Base-by-base conservation (phyloP, 92 coral and sea anemone genomes). In the Muricea muricata region DNA sequence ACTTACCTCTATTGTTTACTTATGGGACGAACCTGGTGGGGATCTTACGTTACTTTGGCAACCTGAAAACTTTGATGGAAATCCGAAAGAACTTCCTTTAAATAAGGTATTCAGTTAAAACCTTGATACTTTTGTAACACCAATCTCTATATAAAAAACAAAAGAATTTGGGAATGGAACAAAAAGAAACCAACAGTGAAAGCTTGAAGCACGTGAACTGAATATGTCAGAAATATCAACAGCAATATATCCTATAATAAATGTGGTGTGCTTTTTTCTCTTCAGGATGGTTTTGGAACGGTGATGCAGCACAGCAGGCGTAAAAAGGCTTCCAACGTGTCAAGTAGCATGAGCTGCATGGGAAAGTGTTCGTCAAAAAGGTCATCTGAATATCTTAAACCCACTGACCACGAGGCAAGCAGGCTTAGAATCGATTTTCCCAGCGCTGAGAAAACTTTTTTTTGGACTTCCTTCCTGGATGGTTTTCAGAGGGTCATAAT, bases 21-120 rank as follows among this genome's bases (percentile, higher is more conserved):
- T 93, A 9, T 96, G 99, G 99, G 99, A 96, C 87, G 94, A 93
- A 26, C 99, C 99, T 15, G 81, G 63, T 8, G 87, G 91, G 3
- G 83, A 60, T 33, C 90, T 97, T 13, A 72, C 37, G 82, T 83
- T 96, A 23, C 77, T 92, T 35, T 96, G 99, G 99, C 92, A 96
- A 83, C 93, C 99, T 1, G 91, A 80, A 74, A 81, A 74, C 23
- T 93, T 91, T 35, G 48, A 37, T 0, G 91, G 88, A 37, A 92
- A 91, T 30, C 84, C 97, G 0, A 35, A 86, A 31, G 91, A 85
- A 71, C 86, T 78, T 11, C 89, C 86, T 12, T 86, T 90, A 1
- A 84, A 89, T 60, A 90, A 93, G 97, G 98, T 93, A n/a, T 8
- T 12, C 25, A 39, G n/a, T n/a, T n/a, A n/a, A n/a, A n/a, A n/a